phyloP scores from a whole-genome alignment of 2,888 invertebrate species.

The Phorcus lineatus region DNA sequence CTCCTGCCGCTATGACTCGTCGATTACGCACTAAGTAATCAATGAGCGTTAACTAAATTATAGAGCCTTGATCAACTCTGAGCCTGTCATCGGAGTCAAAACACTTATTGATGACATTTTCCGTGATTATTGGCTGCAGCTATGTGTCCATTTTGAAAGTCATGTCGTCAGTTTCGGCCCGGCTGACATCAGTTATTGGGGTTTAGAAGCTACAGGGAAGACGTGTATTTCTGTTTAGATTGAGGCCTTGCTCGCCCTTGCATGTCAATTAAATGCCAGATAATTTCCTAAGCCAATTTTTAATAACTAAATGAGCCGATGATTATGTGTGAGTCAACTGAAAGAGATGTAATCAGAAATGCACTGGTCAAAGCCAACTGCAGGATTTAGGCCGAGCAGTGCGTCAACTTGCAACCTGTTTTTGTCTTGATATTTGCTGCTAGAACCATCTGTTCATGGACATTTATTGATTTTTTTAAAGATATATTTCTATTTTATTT shows the following conservation, averaged over 20 bases:
- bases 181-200: not conserved
- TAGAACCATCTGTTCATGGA: too few relatives aligned
- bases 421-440: too few relatives aligned
- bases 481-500: too few relatives aligned
- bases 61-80: not conserved
- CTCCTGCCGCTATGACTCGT: not conserved
- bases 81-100: conserved; percentile 5
- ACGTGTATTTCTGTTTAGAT: not conserved
- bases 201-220: not conserved
- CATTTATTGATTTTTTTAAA: too few relatives aligned
- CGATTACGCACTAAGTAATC: not conserved
- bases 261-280: conserved; percentile 13
- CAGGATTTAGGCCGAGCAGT: too few relatives aligned
- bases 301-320: not conserved
- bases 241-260: not conserved
- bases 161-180: not conserved
- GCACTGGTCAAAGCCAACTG: not conserved
- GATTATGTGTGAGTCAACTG: conserved; percentile 2
- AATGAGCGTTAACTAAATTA: conserved; percentile 11
- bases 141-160: not conserved
- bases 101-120: not conserved
- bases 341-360: not conserved
- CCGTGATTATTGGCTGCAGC: not conserved
- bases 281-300: conserved; percentile 3
- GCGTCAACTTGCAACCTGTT: too few relatives aligned